Percentiles rank a stretch among this genome's conserved stretches.
phyloP scores from a whole-genome alignment of 2,113 vertebrate genomes.

The Ascaphus truei region DNA sequence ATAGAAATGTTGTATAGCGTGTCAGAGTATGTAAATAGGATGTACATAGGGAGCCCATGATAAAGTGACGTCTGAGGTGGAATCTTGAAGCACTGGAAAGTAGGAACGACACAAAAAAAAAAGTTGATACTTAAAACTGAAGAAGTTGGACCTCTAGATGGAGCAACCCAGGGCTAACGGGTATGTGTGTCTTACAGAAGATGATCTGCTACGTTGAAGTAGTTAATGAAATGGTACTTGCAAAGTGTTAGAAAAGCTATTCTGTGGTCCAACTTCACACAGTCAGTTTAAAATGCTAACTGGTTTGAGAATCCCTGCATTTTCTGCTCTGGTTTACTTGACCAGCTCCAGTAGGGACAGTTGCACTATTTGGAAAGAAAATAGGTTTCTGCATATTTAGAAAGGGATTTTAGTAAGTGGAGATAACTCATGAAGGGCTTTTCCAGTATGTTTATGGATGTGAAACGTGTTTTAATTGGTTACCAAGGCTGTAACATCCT shows the following conservation, averaged over 20 bases:
- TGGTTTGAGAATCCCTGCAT: neutral
- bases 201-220: too few relatives aligned
- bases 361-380: conserved; percentile 1
- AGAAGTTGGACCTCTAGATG: neutral
- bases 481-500: too few relatives aligned
- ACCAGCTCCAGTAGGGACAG: neutral
- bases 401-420: neutral
- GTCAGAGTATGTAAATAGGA: conserved; percentile 20
- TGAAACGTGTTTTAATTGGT: conserved; percentile 1
- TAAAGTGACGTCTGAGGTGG: neutral
- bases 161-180: neutral
- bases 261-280: neutral
- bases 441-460: neutral
- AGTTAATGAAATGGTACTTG: neutral
- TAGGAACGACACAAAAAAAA: neutral
- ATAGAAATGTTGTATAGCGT: neutral
- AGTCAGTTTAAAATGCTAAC: too few relatives aligned
- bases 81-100: neutral
- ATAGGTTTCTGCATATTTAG: neutral
- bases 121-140: neutral
- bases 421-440: neutral
- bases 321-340: neutral
- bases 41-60: neutral
- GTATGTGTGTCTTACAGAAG: neutral
- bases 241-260: neutral